A percentile compares a stretch with the other conserved stretches of the same genome.
phyloP scores from a whole-genome alignment of 2,113 vertebrate species.

The Australoheros scitulus region DNA sequence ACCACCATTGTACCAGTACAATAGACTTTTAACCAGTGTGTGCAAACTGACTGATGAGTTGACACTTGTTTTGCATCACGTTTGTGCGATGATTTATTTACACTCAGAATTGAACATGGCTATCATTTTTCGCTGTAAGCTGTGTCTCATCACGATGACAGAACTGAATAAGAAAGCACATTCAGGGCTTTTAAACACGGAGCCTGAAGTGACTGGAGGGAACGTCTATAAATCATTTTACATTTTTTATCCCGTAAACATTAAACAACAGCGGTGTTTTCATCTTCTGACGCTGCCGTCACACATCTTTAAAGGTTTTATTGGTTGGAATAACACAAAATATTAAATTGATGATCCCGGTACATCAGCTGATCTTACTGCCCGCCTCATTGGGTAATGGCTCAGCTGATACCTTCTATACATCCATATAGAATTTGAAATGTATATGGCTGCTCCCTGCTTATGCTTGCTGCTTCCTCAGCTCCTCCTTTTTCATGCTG shows the following conservation, averaged over 20 bases:
- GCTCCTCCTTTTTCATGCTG: rapidly evolving
- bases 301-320: neutral
- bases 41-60: neutral
- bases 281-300: neutral
- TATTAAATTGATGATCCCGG: neutral
- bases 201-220: neutral
- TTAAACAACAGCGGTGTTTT: neutral
- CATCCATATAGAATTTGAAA: too few species aligned
- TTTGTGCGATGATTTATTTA: neutral
- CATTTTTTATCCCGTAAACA: neutral
- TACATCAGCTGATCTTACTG: neutral
- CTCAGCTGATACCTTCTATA: neutral
- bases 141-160: neutral
- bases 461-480: neutral
- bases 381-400: neutral
- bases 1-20: neutral
- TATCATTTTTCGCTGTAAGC: neutral
- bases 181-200: neutral
- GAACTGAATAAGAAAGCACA: neutral
- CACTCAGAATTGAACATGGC: neutral
- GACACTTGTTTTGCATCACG: neutral
- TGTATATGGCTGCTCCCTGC: neutral
- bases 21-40: neutral
- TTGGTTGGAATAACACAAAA: neutral
- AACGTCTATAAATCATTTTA: neutral